Evolutionary conservation across 2,113 vertebrate species (phyloP).

Genomic region (Todiramphus chloris): DNA sequence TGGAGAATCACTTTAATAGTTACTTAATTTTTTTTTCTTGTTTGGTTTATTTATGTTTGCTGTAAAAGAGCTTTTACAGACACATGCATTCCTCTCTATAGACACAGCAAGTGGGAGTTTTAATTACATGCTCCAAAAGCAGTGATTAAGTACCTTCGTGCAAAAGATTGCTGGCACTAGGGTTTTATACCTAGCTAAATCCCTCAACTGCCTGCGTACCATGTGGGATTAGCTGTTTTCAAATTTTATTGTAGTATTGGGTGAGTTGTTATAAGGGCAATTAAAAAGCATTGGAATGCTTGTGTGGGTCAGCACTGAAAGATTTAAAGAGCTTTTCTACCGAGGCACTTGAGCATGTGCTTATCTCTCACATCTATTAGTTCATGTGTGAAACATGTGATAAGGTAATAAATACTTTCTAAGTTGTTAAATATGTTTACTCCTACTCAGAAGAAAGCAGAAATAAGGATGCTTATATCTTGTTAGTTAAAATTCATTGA

Average conservation of each 20-base stretch:
- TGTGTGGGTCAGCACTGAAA: neutral
- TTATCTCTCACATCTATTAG: neutral
- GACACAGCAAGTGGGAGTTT: slow-evolving; percentile 71
- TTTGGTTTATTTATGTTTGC: neutral
- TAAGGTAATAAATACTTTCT: neutral
- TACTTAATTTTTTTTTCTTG: neutral
- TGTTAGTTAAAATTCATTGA: neutral
- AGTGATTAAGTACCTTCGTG: slow-evolving; percentile 67
- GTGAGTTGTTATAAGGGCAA: neutral
- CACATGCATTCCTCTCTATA: slow-evolving; percentile 31
- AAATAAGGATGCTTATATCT: neutral
- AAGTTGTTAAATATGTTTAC: neutral
- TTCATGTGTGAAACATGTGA: neutral
- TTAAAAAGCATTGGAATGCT: neutral
- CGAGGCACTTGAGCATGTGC: neutral
- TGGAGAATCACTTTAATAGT: neutral
- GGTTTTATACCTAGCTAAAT: slow-evolving; percentile 49
- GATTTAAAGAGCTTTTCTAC: neutral
- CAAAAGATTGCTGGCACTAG: slow-evolving; percentile 61
- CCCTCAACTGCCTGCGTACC: slow-evolving; percentile 29
- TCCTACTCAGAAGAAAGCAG: neutral
- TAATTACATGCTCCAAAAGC: slow-evolving; percentile 74
- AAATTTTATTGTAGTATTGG: slow-evolving; percentile 32
- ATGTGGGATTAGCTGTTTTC: slow-evolving; percentile 54
- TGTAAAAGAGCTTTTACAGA: slow-evolving; percentile 27